These are phyloP conservation scores for Gisinianus flammeolus DNA, from an alignment of 2,888 invertebrate genomes.

Conservation along the genomic window DNA sequence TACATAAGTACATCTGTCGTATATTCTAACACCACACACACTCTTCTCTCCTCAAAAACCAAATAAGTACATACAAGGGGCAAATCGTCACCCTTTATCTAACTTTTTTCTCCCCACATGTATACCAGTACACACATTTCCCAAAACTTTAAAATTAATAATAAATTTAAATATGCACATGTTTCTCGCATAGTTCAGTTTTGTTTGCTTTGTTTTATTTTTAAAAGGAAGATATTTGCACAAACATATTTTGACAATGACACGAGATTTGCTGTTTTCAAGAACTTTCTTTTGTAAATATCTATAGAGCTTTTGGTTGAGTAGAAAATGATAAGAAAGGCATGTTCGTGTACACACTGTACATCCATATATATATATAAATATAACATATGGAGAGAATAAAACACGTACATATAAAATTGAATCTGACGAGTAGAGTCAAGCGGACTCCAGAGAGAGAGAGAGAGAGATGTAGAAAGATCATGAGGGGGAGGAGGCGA, in stretches of 20 bases:
- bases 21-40: constrained; percentile 27
- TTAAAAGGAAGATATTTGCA: no score
- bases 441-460: background rate
- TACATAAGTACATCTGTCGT: constrained; percentile 54
- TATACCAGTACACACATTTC: background rate
- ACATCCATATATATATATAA: background rate
- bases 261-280: no score
- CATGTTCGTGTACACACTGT: background rate
- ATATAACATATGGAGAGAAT: background rate
- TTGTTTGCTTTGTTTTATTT: no score
- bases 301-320: no score
- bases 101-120: constrained; percentile 7
- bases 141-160: no score
- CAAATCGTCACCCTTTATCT: constrained; percentile 33
- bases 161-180: no score
- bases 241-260: no score
- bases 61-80: background rate
- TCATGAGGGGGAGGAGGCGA: constrained; percentile 39
- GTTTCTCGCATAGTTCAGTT: no score
- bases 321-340: background rate
- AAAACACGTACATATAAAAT: constrained; percentile 14
- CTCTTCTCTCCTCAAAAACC: constrained; percentile 1
- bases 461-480: background rate
- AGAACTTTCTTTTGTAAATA: no score
- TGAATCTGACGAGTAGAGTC: background rate